Evolutionary conservation across 2,888 invertebrate genomes (phyloP).

Genomic region (Phorcus lineatus): DNA sequence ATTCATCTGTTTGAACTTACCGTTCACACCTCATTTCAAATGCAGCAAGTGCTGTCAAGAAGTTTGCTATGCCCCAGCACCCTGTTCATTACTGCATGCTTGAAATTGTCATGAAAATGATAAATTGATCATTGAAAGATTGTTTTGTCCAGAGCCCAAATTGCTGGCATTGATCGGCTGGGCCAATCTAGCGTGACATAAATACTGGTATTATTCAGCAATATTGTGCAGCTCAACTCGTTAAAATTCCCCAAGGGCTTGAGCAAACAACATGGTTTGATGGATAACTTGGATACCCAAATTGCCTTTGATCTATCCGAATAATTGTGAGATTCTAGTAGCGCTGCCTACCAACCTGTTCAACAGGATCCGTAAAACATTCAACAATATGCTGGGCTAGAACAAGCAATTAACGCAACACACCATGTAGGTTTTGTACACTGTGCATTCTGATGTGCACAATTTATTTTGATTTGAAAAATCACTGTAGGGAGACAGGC

Average conservation of each 20-base stretch:
- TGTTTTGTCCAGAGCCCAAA: conserved; percentile 15
- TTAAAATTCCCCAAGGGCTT: conserved; percentile 21
- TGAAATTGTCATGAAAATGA: conserved; percentile 3
- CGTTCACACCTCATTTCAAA: too few relatives aligned
- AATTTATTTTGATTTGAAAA: too few relatives aligned
- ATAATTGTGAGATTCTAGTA: conserved; percentile 2
- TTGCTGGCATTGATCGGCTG: conserved; percentile 7
- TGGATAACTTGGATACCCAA: conserved; percentile 15
- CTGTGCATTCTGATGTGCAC: too few relatives aligned
- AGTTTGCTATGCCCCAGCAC: too few relatives aligned
- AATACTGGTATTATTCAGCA: conserved; percentile 20
- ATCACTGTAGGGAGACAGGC: too few relatives aligned
- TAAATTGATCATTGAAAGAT: conserved; percentile 9
- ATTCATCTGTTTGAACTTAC: too few relatives aligned
- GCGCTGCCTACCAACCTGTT: neutral
- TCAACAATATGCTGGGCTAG: neutral
- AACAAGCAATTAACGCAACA: too few relatives aligned
- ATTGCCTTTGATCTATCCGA: conserved; percentile 7
- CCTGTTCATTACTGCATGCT: too few relatives aligned
- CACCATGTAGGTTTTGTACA: too few relatives aligned
- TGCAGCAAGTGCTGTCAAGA: too few relatives aligned
- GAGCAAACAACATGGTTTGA: conserved; percentile 13
- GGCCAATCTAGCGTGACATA: conserved; percentile 14
- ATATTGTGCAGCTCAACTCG: conserved; percentile 21
- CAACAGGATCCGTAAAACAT: neutral